These are phyloP conservation scores for Baronia brevicornis DNA, from an alignment of 2,888 invertebrate species.

Conservation along the genomic window DNA sequence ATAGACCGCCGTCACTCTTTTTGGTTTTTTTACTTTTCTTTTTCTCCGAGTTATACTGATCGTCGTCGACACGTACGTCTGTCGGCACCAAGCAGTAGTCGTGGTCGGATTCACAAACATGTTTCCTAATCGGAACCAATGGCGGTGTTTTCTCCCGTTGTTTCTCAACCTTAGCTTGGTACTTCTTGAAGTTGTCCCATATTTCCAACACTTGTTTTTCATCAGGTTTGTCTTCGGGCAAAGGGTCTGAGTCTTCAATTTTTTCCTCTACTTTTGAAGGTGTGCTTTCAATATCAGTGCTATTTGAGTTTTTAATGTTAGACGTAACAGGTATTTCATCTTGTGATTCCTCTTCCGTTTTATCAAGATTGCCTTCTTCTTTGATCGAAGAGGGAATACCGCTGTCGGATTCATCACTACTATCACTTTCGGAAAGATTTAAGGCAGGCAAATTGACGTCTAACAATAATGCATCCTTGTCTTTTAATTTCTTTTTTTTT, in stretches of 20 bases:
- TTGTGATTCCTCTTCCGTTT: constrained; percentile 27
- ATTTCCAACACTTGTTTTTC: constrained; percentile 80
- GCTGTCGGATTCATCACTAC: constrained; percentile 79
- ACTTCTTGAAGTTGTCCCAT: constrained; percentile 86
- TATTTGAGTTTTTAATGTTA: constrained; percentile 23
- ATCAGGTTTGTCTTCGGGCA: constrained; percentile 66
- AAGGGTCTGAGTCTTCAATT: constrained; percentile 32
- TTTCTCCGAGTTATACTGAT: constrained; percentile 49
- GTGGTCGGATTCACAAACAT: constrained; percentile 81
- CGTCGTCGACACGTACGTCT: constrained; percentile 63
- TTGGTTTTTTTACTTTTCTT: constrained; percentile 70
- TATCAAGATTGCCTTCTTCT: constrained; percentile 30
- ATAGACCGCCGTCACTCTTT: constrained; percentile 66
- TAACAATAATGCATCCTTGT: constrained; percentile 63
- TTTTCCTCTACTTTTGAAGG: constrained; percentile 27
- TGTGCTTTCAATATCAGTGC: constrained; percentile 18
- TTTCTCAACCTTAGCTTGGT: constrained; percentile 81
- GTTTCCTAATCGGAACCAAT: constrained; percentile 65
- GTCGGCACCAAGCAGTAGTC: constrained; percentile 81
- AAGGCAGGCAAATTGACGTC: constrained; percentile 83
- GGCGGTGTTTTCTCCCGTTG: constrained; percentile 63
- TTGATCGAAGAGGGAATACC: constrained; percentile 35
- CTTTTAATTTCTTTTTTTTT: constrained; percentile 64
- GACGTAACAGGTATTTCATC: constrained; percentile 25
- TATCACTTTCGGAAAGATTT: constrained; percentile 90